These are phyloP conservation scores for Argopecten irradians DNA, from an alignment of 1,140 invertebrate species.

Conservation along the genomic window DNA sequence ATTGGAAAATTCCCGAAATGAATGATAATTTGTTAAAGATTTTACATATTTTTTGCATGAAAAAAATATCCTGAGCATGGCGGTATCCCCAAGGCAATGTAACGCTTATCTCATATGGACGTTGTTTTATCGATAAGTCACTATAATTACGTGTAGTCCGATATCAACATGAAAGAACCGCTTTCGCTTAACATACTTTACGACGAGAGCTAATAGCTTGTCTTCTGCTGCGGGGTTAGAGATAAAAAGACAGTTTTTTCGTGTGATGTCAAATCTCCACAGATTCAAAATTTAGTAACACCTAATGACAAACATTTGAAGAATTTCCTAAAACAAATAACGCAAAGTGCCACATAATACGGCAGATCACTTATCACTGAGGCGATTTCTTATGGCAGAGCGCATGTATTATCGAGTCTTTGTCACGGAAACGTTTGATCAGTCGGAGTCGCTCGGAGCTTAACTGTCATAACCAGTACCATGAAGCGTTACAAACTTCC, in stretches of 20 bases:
- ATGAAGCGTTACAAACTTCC: constrained; percentile 11
- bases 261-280: constrained; percentile 9
- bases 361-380: neutral
- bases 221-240: constrained; percentile 19
- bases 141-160: constrained; percentile 4
- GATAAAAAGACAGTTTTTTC: constrained; percentile 23
- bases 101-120: neutral
- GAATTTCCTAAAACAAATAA: constrained; percentile 19
- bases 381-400: neutral
- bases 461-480: constrained; percentile 21
- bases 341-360: constrained; percentile 20
- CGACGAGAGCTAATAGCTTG: neutral
- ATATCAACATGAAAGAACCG: constrained; percentile 18
- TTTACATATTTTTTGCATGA: constrained; percentile 4
- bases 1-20: constrained; percentile 8
- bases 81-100: neutral
- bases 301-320: constrained; percentile 22
- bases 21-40: constrained; percentile 13
- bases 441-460: constrained; percentile 13
- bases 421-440: constrained; percentile 8
- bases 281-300: constrained; percentile 23
- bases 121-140: constrained; percentile 17
- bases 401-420: constrained; percentile 7
- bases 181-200: constrained; percentile 18
- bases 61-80: neutral